phyloP scores from a whole-genome alignment of 2,113 vertebrate genomes.

The Stegostoma tigrinum region DNA sequence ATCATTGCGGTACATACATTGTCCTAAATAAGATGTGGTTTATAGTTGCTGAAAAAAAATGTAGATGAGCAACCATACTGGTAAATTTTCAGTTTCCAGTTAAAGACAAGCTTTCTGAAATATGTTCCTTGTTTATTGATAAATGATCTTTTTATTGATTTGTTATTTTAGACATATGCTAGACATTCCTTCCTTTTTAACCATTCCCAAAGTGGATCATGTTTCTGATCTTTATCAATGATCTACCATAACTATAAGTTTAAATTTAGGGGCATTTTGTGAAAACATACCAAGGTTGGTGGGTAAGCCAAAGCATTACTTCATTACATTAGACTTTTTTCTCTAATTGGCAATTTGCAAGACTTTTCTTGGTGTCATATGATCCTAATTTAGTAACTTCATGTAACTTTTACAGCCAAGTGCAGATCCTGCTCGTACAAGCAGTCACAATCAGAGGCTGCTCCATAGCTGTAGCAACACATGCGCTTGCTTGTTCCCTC shows the following conservation, averaged over 20 bases:
- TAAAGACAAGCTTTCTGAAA: neutral
- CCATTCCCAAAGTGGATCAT: neutral
- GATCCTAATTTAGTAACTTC: neutral
- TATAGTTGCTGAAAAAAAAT: neutral
- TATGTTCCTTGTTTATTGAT: neutral
- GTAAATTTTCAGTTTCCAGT: neutral
- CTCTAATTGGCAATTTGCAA: neutral
- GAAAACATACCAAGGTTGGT: neutral
- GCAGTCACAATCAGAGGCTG: neutral
- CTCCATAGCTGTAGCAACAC: neutral
- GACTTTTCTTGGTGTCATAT: neutral
- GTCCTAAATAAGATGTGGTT: neutral
- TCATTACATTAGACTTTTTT: neutral
- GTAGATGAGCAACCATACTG: neutral
- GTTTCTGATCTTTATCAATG: neutral
- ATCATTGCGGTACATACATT: neutral
- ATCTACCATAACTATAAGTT: neutral
- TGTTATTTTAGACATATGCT: neutral
- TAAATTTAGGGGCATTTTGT: neutral
- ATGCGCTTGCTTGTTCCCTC: neutral
- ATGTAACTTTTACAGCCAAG: neutral
- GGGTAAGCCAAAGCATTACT: neutral
- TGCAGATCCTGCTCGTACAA: neutral
- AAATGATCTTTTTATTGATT: neutral
- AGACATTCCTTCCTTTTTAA: neutral